These are phyloP conservation scores for Sardina pilchardus DNA, from an alignment of 2,113 vertebrate genomes.

Conservation along the genomic window DNA sequence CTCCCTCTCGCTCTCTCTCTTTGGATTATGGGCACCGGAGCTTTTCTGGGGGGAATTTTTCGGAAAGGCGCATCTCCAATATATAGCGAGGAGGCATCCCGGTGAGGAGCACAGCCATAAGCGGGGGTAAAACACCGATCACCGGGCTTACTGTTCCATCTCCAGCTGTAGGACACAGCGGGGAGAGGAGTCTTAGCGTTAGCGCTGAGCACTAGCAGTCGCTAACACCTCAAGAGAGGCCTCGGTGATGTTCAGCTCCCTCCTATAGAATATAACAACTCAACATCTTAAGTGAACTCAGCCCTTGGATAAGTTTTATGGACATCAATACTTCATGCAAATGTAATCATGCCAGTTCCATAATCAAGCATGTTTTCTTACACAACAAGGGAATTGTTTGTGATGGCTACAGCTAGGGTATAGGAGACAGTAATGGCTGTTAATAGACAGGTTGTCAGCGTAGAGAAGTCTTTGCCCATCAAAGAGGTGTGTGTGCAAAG, in stretches of 20 bases:
- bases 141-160: background rate
- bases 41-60: background rate
- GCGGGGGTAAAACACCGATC: background rate
- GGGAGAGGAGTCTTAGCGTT: background rate
- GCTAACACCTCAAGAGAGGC: background rate
- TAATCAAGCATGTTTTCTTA: conserved; percentile 1
- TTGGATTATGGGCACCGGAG: background rate
- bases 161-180: background rate
- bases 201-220: background rate
- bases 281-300: background rate
- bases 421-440: conserved; percentile 49
- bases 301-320: background rate
- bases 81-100: background rate
- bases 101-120: background rate
- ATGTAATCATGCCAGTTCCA: background rate
- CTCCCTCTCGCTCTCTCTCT: background rate
- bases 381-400: background rate
- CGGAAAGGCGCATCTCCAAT: background rate
- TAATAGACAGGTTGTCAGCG: conserved; percentile 57
- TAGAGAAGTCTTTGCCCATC: conserved; percentile 50
- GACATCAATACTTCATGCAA: background rate
- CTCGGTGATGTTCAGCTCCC: background rate
- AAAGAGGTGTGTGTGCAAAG: conserved; percentile 54
- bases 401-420: conserved; percentile 42
- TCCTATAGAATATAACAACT: background rate